A percentile compares a stretch with the other conserved stretches of the same genome.
These are phyloP conservation scores for Xenus cinereus DNA, from an alignment of 2,113 vertebrate genomes.

Conservation along the genomic window DNA sequence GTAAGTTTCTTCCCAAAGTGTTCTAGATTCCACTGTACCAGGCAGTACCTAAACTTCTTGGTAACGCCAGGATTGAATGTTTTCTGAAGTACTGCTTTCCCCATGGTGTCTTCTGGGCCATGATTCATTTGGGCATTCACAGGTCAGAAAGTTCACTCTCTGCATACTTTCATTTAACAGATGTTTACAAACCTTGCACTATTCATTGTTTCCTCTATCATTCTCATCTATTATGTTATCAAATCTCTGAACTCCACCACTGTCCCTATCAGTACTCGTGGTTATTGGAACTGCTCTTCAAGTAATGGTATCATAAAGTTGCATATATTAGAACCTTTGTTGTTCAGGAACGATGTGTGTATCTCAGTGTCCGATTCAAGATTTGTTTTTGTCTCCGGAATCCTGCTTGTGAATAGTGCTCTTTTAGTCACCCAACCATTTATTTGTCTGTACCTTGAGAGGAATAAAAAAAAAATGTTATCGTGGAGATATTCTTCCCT, in stretches of 20 bases:
- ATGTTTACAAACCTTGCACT: not conserved
- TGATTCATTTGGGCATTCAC: not conserved
- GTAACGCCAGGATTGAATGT: accelerated
- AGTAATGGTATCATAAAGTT: not conserved
- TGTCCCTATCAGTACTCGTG: not conserved
- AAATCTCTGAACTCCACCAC: not conserved
- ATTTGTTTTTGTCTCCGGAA: not conserved
- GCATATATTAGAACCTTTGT: not conserved
- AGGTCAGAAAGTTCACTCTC: not conserved
- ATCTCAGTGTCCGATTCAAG: not conserved
- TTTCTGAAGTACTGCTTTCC: not conserved
- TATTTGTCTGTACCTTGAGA: not conserved
- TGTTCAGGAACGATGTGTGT: not conserved
- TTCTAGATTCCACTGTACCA: not conserved
- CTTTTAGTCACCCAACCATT: not conserved
- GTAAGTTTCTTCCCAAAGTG: not conserved
- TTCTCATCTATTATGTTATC: not conserved
- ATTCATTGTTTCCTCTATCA: not conserved
- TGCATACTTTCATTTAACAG: not conserved
- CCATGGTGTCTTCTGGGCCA: not conserved
- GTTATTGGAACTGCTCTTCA: not conserved
- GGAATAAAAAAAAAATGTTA: not conserved
- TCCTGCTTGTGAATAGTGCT: not conserved
- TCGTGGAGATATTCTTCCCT: not conserved
- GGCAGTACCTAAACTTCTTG: not conserved